phyloP scores from a whole-genome alignment of 2,113 vertebrate genomes.

The Myotis lucifugus region DNA sequence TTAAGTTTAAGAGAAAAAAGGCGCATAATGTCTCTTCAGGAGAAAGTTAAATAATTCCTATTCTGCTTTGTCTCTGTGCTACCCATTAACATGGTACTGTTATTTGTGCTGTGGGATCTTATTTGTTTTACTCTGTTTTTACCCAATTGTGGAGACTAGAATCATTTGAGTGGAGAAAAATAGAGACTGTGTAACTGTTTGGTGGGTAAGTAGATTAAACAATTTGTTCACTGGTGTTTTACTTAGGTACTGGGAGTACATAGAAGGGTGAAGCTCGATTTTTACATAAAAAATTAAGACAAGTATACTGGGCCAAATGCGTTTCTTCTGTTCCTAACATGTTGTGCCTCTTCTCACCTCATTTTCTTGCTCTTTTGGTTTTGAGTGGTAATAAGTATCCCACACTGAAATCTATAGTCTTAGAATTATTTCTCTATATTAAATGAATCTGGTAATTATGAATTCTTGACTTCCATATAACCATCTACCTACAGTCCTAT shows the following conservation, averaged over 20 bases:
- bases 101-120: background rate
- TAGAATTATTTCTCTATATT: constrained; percentile 38
- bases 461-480: constrained; percentile 49
- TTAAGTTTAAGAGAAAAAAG: constrained; percentile 8
- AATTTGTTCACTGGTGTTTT: constrained; percentile 53
- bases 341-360: background rate
- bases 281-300: constrained; percentile 56
- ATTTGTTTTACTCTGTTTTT: constrained; percentile 48
- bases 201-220: constrained; percentile 46
- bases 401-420: constrained; percentile 18
- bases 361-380: constrained; percentile 61
- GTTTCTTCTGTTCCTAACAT: constrained; percentile 58
- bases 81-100: background rate
- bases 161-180: constrained; percentile 25
- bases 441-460: constrained; percentile 60
- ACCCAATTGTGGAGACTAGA: constrained; percentile 35
- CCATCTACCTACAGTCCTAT: background rate
- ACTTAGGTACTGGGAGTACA: background rate
- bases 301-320: background rate
- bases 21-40: background rate
- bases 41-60: constrained; percentile 31
- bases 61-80: constrained; percentile 16
- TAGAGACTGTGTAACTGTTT: background rate
- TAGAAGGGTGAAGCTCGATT: background rate
- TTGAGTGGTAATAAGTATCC: constrained; percentile 54